Base-by-base conservation (phyloP, 2,797 vertebrate species). In the Danio kyathit region DNA sequence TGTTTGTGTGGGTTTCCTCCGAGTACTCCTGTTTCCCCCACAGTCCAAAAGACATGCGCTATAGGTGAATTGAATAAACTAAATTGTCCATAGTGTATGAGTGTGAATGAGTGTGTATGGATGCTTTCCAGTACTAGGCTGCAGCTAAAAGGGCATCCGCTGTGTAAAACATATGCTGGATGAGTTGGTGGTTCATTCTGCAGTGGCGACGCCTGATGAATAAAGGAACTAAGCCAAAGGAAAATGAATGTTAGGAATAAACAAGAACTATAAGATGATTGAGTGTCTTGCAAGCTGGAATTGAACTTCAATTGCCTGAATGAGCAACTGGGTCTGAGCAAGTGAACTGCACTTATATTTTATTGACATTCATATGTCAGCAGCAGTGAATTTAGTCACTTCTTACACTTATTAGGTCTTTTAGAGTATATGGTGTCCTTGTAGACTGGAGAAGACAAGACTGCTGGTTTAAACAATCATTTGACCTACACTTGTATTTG, bases 401-500 rank as follows among this genome's bases (percentile, higher is more conserved):
- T 61, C 10, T 3, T 10, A 49, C 44, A 61, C 9, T 43, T 48
- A 76, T 65, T 76, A 71, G 52, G 57, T 61, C 57, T 12, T 51
- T 63, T 29, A 63, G 46, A 52, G 44, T 69, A 57, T 75, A 17
- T 52, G n/a, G 14, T 9, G 10, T 19, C 70, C 17, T 75, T 69
- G 29, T 40, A 78, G 44, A 60, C 8, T 19, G n/a, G 51, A n/a
- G 52, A 85, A 46, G 60, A 44, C 66, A 54, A 16, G 59, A 21
- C 61, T 1, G 41, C 54, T 29, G 21, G 48, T 60, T 38, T 74
- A 63, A 75, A 74, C 54, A 61, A 29, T 41, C n/a, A 70, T 80
- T 67, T 75, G 69, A 49, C 79, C 65, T 77, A 63, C 59, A 66
- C 72, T 77, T 70, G 57, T 46, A 61, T 74, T 71, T 48, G 63